Conservation (phyloP, 2,888 invertebrate genomes). For the Liodrosophila aerea region DNA sequence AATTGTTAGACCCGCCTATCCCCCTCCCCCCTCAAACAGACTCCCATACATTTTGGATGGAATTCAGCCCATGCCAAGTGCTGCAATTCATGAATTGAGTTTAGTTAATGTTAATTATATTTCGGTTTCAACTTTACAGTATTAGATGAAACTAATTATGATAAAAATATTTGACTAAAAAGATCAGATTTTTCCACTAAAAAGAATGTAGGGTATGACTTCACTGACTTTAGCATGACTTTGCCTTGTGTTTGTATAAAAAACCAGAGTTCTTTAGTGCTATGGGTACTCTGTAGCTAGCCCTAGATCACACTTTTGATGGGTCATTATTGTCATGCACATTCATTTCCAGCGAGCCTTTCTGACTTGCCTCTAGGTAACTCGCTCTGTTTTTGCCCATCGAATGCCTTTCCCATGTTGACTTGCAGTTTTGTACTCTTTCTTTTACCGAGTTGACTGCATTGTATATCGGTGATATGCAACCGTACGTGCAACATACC, state of each 20-base stretch:
- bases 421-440: conserved; percentile 66
- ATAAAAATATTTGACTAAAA: too few relatives aligned
- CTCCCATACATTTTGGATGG: not conserved
- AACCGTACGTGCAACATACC: too few relatives aligned
- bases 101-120: too few relatives aligned
- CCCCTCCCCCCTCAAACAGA: not conserved
- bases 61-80: not conserved
- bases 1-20: conserved; percentile 13
- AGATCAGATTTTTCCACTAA: too few relatives aligned
- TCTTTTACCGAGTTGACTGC: conserved; percentile 47
- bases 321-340: conserved; percentile 70
- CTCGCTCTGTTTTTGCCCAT: conserved; percentile 5
- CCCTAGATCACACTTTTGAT: conserved; percentile 69
- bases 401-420: conserved; percentile 60
- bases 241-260: too few relatives aligned
- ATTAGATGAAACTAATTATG: too few relatives aligned
- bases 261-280: too few relatives aligned
- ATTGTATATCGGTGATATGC: too few relatives aligned
- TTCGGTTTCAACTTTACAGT: too few relatives aligned
- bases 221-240: too few relatives aligned
- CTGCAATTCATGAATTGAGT: too few relatives aligned
- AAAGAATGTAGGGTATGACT: too few relatives aligned
- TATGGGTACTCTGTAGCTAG: not conserved
- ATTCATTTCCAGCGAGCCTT: conserved; percentile 48
- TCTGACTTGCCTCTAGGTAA: conserved; percentile 16